Evolutionary conservation across 2,113 vertebrate species (phyloP).

Genomic region (Corvus cornix): DNA sequence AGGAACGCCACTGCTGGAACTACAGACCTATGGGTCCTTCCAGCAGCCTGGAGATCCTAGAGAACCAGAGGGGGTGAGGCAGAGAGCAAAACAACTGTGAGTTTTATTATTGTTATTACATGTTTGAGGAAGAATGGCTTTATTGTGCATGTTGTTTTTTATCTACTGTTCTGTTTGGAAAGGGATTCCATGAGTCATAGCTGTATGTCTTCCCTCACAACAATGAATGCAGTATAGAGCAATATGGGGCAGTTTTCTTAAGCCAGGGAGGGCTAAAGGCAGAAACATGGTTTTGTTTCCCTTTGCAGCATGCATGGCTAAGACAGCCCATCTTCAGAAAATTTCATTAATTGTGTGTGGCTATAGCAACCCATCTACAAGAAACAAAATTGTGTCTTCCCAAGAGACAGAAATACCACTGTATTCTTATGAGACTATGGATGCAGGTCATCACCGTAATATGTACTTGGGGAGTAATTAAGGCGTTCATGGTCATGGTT

Average conservation of each 20-base stretch:
- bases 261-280: background rate
- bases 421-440: background rate
- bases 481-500: background rate
- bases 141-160: background rate
- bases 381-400: background rate
- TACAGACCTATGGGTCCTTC: background rate
- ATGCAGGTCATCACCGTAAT: background rate
- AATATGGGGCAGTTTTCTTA: background rate
- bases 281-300: background rate
- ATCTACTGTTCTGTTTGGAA: background rate
- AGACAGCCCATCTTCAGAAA: background rate
- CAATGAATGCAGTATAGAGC: background rate
- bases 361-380: background rate
- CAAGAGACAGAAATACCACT: background rate
- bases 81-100: background rate
- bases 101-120: background rate
- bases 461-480: slow-evolving; percentile 22
- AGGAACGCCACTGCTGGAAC: background rate
- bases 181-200: background rate
- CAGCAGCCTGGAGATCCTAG: background rate
- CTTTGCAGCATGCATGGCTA: background rate
- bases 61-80: background rate
- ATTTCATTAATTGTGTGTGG: background rate
- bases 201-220: background rate
- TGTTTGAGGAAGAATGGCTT: background rate